Evolutionary conservation across 2,113 vertebrate genomes (phyloP), one percentile per base, ranked within the genome.

Genomic region (Siphamia tubifer): DNA sequence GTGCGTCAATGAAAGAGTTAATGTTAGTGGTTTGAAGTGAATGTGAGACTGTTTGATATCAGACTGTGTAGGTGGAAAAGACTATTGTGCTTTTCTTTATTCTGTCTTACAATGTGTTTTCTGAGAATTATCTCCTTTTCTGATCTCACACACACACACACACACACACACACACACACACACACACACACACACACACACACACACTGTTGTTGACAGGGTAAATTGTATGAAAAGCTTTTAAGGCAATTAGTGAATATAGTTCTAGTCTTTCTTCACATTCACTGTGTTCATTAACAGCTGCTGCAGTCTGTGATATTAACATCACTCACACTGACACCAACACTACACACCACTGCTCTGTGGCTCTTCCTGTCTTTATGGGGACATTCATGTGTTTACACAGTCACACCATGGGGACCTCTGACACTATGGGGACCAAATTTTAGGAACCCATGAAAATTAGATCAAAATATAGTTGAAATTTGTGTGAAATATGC

Each of bases 211-310:
- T 92, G 90, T 91, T 91, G 91, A 91, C 89, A 87, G 84, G 79
- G 84, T 83, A 90, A 89, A 91, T 89, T 90, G 89, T 90, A 90
- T 83, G 85, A 91, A 91, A 89, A 91, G 91, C 90, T 92, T 91
- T 92, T 92, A 91, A 91, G 87, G 88, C 89, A 92, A 91, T 93
- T 90, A 93, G 88, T 83, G 90, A 81, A 91, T 88, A 90, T 88
- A 91, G 85, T 86, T 79, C 71, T 70, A 87, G 86, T 86, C 83
- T 91, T 90, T 92, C 87, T 90, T 90, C 86, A 86, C 85, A 89
- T 91, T 88, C 86, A 83, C 74, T 68, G 68, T 89, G 83, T 91
- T 92, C 90, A 92, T 92, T 92, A 91, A 86, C 84, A 86, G 90
- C 88, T 92, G 83, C 85, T 88, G 84, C 80, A 90, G 87, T 89